These are phyloP conservation scores for Muscicapa adusta DNA, from an alignment of 2,113 vertebrate species.

Conservation along the genomic window DNA sequence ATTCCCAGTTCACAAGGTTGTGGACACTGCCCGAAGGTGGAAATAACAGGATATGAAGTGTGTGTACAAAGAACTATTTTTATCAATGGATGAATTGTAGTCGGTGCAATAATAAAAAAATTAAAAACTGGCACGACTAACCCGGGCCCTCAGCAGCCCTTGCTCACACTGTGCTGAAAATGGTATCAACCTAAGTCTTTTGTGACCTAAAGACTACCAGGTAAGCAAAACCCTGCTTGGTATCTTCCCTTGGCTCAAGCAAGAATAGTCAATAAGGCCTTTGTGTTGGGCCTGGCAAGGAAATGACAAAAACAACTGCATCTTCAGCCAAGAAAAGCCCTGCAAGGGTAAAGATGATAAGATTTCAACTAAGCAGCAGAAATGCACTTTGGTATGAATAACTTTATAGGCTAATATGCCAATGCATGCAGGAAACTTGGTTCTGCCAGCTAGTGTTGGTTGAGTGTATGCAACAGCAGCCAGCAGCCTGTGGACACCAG, in stretches of 20 bases:
- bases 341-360: conserved; percentile 2
- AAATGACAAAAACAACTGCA: background rate
- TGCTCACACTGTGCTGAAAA: background rate
- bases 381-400: background rate
- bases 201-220: background rate
- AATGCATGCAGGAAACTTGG: background rate
- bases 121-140: background rate
- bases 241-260: conserved; percentile 9
- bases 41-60: background rate
- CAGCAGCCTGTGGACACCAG: background rate
- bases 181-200: background rate
- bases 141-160: background rate
- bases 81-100: background rate
- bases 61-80: background rate
- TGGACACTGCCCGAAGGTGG: background rate
- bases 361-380: conserved; percentile 4
- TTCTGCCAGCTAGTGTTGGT: conserved; percentile 3
- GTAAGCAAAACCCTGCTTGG: background rate
- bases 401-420: background rate
- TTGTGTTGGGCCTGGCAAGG: background rate
- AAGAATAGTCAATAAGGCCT: conserved; percentile 12
- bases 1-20: background rate
- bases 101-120: background rate
- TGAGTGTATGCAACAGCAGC: background rate
- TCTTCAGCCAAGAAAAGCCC: conserved; percentile 22